phyloP scores from a whole-genome alignment of 2,113 vertebrate genomes.

The Scophthalmus maximus region DNA sequence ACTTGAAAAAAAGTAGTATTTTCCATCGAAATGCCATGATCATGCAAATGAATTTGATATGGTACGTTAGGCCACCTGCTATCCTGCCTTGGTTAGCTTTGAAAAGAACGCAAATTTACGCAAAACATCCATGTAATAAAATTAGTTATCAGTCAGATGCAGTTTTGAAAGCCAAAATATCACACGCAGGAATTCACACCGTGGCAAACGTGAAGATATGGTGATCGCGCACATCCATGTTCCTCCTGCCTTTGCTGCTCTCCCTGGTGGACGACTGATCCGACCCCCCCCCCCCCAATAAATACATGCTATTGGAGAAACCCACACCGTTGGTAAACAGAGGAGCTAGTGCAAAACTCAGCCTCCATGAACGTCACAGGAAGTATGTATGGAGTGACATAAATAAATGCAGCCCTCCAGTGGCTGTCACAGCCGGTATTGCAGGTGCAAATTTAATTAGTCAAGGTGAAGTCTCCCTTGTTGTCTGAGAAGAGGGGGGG shows the following conservation, averaged over 20 bases:
- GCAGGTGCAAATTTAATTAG: conserved; percentile 98
- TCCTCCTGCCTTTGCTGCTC: background rate
- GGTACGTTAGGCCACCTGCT: background rate
- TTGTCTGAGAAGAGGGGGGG: conserved; percentile 76
- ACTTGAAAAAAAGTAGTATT: background rate
- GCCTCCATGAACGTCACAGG: conserved; percentile 73
- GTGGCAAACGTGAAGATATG: background rate
- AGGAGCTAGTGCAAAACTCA: conserved; percentile 61
- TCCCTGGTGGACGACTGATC: conserved; percentile 4
- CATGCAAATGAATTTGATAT: background rate
- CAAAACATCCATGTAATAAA: conserved; percentile 8
- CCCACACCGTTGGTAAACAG: conserved; percentile 50
- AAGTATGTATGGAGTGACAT: conserved; percentile 80
- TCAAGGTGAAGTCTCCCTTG: conserved; percentile 89
- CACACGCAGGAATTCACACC: background rate
- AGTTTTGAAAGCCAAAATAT: conserved; percentile 12
- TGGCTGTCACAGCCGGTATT: conserved; percentile 88
- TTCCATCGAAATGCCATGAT: background rate
- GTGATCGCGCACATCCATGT: background rate
- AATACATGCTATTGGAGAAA: conserved; percentile 48
- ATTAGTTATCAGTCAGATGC: background rate
- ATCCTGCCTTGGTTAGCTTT: background rate
- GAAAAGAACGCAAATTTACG: background rate
- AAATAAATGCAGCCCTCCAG: conserved; percentile 82
- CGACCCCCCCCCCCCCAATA: conserved; percentile 16